A percentile compares a stretch with the other conserved stretches of the same genome.
Conservation (phyloP, 2,888 invertebrate species). For the Meteorus cinctellus region DNA sequence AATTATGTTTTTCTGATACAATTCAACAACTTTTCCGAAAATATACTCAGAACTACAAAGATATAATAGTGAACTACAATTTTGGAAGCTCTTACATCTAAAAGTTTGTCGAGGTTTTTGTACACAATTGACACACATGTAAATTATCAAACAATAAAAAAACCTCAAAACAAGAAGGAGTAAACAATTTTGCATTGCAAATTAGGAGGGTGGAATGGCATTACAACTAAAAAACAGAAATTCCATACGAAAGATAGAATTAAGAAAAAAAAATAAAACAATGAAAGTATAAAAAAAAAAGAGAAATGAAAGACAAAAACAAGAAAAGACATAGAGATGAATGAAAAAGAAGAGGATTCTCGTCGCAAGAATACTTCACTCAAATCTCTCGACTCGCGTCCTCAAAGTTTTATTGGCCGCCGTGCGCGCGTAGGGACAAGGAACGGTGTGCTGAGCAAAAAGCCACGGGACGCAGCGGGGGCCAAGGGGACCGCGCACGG, state of each 20-base stretch:
- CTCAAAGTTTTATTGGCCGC: slow-evolving; percentile 57
- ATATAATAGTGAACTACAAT: too few relatives aligned
- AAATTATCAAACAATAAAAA: too few relatives aligned
- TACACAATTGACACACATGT: too few relatives aligned
- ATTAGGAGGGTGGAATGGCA: not conserved
- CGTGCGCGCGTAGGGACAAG: slow-evolving; percentile 51
- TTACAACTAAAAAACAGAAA: not conserved
- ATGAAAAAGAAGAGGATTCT: slow-evolving; percentile 49
- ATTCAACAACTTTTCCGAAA: too few relatives aligned
- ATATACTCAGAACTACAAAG: too few relatives aligned
- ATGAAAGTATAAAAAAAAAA: slow-evolving; percentile 8
- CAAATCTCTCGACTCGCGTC: slow-evolving; percentile 42
- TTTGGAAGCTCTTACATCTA: too few relatives aligned
- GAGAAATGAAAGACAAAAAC: slow-evolving; percentile 29
- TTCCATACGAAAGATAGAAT: not conserved
- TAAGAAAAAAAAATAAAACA: not conserved
- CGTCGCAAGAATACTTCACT: slow-evolving; percentile 53
- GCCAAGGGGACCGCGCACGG: not conserved
- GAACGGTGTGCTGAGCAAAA: slow-evolving; percentile 41
- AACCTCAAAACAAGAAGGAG: too few relatives aligned
- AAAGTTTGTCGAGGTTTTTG: too few relatives aligned
- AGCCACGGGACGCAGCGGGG: not conserved
- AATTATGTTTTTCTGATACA: too few relatives aligned
- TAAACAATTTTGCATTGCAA: too few relatives aligned
- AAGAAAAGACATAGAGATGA: slow-evolving; percentile 23